These are phyloP conservation scores for Clarias magur DNA, from an alignment of 2,113 vertebrate genomes.

Conservation along the genomic window DNA sequence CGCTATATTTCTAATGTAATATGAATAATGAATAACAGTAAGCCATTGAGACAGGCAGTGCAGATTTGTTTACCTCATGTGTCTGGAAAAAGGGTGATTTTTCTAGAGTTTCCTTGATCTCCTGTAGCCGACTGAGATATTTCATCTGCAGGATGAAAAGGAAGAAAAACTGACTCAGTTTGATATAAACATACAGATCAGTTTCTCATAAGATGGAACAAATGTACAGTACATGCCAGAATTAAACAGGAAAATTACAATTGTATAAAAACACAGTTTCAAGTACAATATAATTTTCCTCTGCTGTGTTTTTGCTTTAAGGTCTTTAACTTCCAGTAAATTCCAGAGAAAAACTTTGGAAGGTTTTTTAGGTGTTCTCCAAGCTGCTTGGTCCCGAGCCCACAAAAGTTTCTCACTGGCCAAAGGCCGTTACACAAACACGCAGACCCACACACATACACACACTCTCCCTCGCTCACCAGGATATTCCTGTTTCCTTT, in stretches of 20 bases:
- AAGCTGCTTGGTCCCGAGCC: neutral
- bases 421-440: conserved; percentile 16
- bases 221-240: neutral
- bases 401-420: neutral
- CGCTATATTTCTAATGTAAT: neutral
- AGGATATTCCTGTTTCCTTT: conserved; percentile 86
- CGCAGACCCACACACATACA: neutral
- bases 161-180: conserved; percentile 2
- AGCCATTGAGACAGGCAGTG: neutral
- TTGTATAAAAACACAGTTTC: neutral
- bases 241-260: neutral
- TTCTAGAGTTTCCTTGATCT: conserved; percentile 83
- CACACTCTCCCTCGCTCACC: conserved; percentile 74
- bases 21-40: neutral
- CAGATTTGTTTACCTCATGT: conserved; percentile 83
- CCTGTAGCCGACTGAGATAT: conserved; percentile 86
- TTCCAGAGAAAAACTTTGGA: conserved; percentile 30
- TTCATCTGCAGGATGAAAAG: conserved; percentile 69
- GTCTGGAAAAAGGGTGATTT: conserved; percentile 89
- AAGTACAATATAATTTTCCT: neutral
- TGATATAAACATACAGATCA: neutral
- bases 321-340: neutral
- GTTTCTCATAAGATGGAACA: neutral
- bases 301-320: neutral
- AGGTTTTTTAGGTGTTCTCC: conserved; percentile 17